Evolutionary conservation across 2,888 invertebrate genomes (phyloP).

Genomic region (Keiferia lycopersicella): DNA sequence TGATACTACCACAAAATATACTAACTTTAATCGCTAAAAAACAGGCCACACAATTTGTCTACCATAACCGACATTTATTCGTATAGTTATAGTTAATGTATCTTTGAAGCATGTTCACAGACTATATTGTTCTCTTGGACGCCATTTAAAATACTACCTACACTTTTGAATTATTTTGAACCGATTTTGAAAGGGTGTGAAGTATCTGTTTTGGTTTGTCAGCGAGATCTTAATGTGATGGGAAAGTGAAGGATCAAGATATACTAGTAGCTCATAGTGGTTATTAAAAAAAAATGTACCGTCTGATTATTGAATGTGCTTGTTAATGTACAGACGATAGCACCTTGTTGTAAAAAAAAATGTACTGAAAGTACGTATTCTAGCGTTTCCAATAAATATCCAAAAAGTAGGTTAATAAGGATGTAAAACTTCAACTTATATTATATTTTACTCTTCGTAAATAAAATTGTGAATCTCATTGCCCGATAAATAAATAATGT

Average conservation of each 20-base stretch:
- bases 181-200: slow-evolving; percentile 12
- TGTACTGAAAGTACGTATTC: too few species aligned
- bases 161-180: slow-evolving; percentile 3
- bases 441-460: too few species aligned
- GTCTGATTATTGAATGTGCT: too few species aligned
- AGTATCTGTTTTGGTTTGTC: slow-evolving; percentile 18
- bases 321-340: too few species aligned
- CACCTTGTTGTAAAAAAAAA: too few species aligned
- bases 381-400: too few species aligned
- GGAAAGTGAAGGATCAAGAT: neutral
- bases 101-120: slow-evolving; percentile 24
- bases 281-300: too few species aligned
- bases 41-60: slow-evolving; percentile 36
- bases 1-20: too few species aligned
- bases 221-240: neutral
- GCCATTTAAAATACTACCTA: slow-evolving; percentile 29
- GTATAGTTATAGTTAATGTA: slow-evolving; percentile 32
- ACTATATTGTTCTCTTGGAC: slow-evolving; percentile 10
- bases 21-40: slow-evolving; percentile 40
- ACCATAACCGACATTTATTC: slow-evolving; percentile 50
- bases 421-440: too few species aligned
- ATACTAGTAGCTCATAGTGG: too few species aligned
- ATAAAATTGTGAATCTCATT: too few species aligned
- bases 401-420: too few species aligned
- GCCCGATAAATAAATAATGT: neutral